A percentile compares a stretch with the other conserved stretches of the same genome.
phyloP scores from a whole-genome alignment of 2,888 invertebrate genomes.

The Pammene fasciana region DNA sequence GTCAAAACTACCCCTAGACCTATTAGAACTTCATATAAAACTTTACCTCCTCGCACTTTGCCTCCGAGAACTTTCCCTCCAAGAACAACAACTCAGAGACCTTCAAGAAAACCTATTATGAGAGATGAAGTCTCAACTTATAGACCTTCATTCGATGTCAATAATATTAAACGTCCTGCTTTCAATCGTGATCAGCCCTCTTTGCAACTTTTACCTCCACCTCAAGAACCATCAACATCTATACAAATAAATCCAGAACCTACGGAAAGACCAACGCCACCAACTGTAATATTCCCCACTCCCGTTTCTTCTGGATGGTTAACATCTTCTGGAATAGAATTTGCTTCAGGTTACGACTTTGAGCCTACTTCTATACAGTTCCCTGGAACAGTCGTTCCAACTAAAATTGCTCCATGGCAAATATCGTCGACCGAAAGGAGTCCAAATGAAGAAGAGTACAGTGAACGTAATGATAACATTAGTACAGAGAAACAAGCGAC shows the following conservation, averaged over 20 bases:
- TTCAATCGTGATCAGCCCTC: constrained; percentile 71
- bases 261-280: constrained; percentile 52
- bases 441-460: constrained; percentile 63
- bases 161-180: constrained; percentile 68
- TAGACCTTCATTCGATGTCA: constrained; percentile 71
- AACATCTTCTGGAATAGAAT: constrained; percentile 73
- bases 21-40: constrained; percentile 66
- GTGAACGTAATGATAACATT: constrained; percentile 54
- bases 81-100: constrained; percentile 66
- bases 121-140: constrained; percentile 67
- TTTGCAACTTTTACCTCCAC: constrained; percentile 71
- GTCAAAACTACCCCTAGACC: constrained; percentile 66
- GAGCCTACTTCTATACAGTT: constrained; percentile 67
- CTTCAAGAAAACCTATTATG: constrained; percentile 53
- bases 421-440: constrained; percentile 54
- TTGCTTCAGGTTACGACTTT: constrained; percentile 73
- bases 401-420: constrained; percentile 50
- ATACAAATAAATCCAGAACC: constrained; percentile 54
- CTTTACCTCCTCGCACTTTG: constrained; percentile 66
- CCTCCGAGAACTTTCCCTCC: constrained; percentile 63
- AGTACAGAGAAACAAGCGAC: constrained; percentile 56
- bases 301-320: constrained; percentile 75
- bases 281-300: constrained; percentile 73
- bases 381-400: constrained; percentile 56
- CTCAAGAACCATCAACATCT: constrained; percentile 61